These are phyloP conservation scores for Nematostella vectensis DNA, from an alignment of 92 coral and sea anemone species.

Conservation along the genomic window DNA sequence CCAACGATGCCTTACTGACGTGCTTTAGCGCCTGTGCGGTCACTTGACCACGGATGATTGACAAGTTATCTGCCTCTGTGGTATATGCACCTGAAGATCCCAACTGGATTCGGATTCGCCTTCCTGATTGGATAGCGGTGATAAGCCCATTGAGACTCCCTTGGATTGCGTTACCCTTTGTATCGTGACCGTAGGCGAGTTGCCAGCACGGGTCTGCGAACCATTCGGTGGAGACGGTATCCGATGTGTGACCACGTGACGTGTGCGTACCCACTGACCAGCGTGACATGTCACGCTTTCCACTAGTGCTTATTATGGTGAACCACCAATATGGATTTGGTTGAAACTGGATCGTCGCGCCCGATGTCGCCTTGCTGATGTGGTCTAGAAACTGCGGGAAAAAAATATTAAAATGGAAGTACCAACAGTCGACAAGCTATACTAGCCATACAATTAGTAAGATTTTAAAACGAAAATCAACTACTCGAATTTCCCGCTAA, in stretches of 20 bases:
- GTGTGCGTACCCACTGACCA: constrained; percentile 67
- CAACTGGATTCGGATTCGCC: constrained; percentile 71
- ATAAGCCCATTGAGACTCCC: constrained; percentile 37
- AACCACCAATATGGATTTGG: constrained; percentile 63
- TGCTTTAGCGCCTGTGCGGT: constrained; percentile 73
- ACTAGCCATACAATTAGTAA: constrained; percentile 6
- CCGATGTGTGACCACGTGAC: constrained; percentile 68
- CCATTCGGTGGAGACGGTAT: constrained; percentile 67
- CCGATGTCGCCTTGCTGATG: constrained; percentile 25
- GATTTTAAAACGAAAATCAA: no score
- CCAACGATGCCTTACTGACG: constrained; percentile 41
- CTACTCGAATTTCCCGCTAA: no score
- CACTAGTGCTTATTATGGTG: constrained; percentile 46
- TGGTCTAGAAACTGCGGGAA: constrained; percentile 62
- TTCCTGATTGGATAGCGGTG: constrained; percentile 50
- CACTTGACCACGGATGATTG: constrained; percentile 66
- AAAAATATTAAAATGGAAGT: constrained; percentile 20
- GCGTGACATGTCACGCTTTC: constrained; percentile 88
- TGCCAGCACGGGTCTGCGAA: constrained; percentile 74
- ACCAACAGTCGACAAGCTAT: constrained; percentile 3
- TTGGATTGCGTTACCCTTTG: constrained; percentile 12
- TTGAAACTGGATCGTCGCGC: constrained; percentile 27
- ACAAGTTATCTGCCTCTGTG: constrained; percentile 72
- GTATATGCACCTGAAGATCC: constrained; percentile 33
- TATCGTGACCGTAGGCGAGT: constrained; percentile 44